These are phyloP conservation scores for Spilosoma lubricipeda DNA, from an alignment of 2,888 invertebrate genomes.

Conservation along the genomic window DNA sequence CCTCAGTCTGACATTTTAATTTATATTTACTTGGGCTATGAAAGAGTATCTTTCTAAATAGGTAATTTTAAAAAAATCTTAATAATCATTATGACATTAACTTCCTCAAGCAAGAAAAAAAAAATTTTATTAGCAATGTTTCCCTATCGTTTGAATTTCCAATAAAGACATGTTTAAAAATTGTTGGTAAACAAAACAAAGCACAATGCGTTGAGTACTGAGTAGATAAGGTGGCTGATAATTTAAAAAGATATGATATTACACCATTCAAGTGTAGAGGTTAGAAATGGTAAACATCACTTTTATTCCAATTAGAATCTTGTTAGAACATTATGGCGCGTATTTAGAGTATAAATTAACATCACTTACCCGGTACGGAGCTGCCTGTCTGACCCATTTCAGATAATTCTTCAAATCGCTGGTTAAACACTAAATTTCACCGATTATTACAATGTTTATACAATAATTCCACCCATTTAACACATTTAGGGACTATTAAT, in stretches of 20 bases:
- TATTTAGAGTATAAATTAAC: constrained; percentile 58
- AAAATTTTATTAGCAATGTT: not conserved
- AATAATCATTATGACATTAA: too few relatives aligned
- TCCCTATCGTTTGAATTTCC: not conserved
- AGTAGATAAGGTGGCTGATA: constrained; percentile 17
- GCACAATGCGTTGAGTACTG: not conserved
- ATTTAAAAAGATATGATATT: not conserved
- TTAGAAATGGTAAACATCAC: constrained; percentile 49
- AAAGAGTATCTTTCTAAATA: not conserved
- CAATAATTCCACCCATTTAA: constrained; percentile 57
- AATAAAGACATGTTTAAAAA: not conserved
- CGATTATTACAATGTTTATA: constrained; percentile 35
- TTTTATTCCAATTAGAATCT: constrained; percentile 62
- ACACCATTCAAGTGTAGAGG: constrained; percentile 31
- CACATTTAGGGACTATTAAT: constrained; percentile 52
- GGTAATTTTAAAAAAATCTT: too few relatives aligned
- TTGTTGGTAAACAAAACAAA: constrained; percentile 3
- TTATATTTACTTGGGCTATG: not conserved
- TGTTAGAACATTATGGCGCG: constrained; percentile 53
- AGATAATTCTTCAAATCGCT: constrained; percentile 32
- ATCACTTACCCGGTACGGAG: constrained; percentile 78
- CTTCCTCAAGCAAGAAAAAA: too few relatives aligned
- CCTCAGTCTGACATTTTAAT: not conserved
- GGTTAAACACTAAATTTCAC: constrained; percentile 43
- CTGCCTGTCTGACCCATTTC: constrained; percentile 81